These are phyloP conservation scores for Hydrotaea cyrtoneurina DNA, from an alignment of 2,888 invertebrate genomes.

Conservation along the genomic window DNA sequence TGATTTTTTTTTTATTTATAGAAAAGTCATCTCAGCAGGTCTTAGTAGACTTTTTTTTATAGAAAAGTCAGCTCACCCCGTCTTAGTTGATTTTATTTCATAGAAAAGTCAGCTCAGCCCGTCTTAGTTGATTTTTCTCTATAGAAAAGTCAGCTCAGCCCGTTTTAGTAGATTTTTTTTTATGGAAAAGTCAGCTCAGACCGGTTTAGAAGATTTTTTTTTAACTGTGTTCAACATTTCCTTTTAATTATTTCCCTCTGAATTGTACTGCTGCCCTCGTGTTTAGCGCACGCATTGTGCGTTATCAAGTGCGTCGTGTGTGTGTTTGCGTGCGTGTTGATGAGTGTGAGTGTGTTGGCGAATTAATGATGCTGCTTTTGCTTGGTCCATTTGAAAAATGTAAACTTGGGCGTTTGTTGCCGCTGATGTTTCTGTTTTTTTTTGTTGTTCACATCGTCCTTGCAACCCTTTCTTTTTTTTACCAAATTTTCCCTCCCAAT, in stretches of 20 bases:
- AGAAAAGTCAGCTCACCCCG: too few relatives aligned
- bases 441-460: slow-evolving; percentile 40
- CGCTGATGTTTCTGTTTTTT: slow-evolving; percentile 8
- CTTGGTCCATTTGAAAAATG: slow-evolving; percentile 62
- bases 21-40: too few relatives aligned
- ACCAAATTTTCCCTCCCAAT: slow-evolving; percentile 11
- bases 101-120: too few relatives aligned
- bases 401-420: slow-evolving; percentile 27
- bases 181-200: too few relatives aligned
- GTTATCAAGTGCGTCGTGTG: not conserved
- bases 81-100: too few relatives aligned
- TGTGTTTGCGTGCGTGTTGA: slow-evolving; percentile 31
- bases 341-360: slow-evolving; percentile 44
- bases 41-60: too few relatives aligned
- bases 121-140: too few relatives aligned
- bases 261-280: not conserved
- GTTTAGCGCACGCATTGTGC: not conserved
- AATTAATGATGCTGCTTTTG: slow-evolving; percentile 67
- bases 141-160: too few relatives aligned
- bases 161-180: too few relatives aligned
- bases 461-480: slow-evolving; percentile 66
- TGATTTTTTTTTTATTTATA: too few relatives aligned
- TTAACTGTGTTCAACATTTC: too few relatives aligned
- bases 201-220: too few relatives aligned
- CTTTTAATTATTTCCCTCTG: not conserved